Evolutionary conservation across 2,888 invertebrate genomes (phyloP).

Genomic region (Pegoplata infirma): DNA sequence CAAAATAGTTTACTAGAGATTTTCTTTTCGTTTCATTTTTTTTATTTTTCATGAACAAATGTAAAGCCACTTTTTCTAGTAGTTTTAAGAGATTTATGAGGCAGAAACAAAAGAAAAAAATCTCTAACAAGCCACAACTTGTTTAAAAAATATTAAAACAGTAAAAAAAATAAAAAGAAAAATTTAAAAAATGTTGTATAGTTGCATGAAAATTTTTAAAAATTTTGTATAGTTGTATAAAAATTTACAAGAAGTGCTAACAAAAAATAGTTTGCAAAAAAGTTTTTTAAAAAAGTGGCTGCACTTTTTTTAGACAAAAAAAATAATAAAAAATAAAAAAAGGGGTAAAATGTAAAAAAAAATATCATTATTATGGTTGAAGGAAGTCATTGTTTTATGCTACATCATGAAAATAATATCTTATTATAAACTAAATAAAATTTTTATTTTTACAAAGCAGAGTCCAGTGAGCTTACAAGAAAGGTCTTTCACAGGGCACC

Average conservation of each 20-base stretch:
- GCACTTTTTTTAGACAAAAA: neutral
- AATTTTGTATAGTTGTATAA: no score
- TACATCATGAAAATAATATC: no score
- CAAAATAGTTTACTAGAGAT: neutral
- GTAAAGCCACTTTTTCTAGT: neutral
- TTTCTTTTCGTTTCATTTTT: neutral
- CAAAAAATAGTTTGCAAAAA: neutral
- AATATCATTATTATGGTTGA: neutral
- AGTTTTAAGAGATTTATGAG: constrained; percentile 18
- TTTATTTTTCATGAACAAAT: neutral
- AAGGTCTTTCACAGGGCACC: no score
- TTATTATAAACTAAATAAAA: no score
- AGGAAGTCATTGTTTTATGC: no score
- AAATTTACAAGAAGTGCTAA: neutral
- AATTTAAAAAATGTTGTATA: neutral
- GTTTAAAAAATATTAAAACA: neutral
- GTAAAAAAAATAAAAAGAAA: neutral
- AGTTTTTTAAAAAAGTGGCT: neutral
- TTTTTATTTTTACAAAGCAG: no score
- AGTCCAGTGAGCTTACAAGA: no score
- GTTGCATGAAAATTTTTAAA: neutral
- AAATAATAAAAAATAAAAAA: neutral
- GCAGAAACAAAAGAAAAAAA: neutral
- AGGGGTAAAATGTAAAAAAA: neutral
- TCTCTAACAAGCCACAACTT: constrained; percentile 15